Base-by-base conservation (phyloP, 2,113 vertebrate species). In the Eleginops maclovinus region DNA sequence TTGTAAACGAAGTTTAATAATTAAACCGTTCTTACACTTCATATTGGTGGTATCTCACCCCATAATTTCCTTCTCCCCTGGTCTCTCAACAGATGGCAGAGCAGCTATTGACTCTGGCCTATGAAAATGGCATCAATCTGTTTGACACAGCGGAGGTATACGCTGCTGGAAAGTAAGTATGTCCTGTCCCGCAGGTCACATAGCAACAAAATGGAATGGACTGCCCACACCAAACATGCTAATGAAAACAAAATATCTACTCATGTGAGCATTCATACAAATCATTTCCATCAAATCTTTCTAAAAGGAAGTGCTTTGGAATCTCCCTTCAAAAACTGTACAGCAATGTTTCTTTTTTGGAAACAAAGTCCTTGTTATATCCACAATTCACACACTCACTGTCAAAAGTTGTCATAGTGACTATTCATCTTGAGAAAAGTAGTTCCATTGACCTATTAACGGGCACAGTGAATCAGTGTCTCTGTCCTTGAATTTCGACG, bases 71-170 rank as follows among this genome's bases (percentile, higher is more conserved):
- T 51, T 73, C 66, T 62, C 82, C 75, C 82, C 72, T 79, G 59
- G 60, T 77, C 41, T 84, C 76, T 77, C 94, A 93, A 28, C 96
- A 99, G 98, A 97, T 97, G 97, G 98, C 98, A 0, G 98, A 99
- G 90, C 98, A 99, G 94, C 95, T 99, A 78, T 97, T 99, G 97
- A 98, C 97, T 88, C 85, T 98, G 92, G 98, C 98, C 73, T 99
- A 99, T 2, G 98, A 99, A 92, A 99, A 99, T 0, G 98, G 98
- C 92, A 99, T 99, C 94, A 99, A 99, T 95, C 97, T 99, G 88
- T 99, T 99, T 15, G 98, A 99, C 90, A 99, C 98, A 0, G 98
- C 98, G 0, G 98, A 99, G 80, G 98, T 99, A 90, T 99, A 99
- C 2, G 98, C 98, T 0, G 97, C 98, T 0, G 97, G 98, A 84